Evolutionary conservation across 1,140 invertebrate species (phyloP), one percentile per base, ranked within the genome.

Genomic region (Diprion similis): DNA sequence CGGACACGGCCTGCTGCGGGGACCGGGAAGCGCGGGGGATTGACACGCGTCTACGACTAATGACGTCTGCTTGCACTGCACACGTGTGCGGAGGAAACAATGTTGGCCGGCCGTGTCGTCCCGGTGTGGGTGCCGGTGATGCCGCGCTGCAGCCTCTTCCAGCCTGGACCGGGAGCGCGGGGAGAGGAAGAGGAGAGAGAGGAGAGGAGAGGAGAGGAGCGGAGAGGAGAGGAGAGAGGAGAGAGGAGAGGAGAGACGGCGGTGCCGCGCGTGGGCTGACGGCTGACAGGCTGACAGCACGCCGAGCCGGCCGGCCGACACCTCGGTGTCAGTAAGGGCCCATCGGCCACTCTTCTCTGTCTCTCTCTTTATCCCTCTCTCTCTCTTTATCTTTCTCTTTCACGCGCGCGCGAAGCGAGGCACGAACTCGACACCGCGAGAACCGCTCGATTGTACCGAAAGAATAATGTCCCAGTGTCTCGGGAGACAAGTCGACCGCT

Each of bases 201-300:
- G 67, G 66, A 72, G 46, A 72, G n/a, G 65, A 64, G 13, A 15
- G 70, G 73, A 9, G 11, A 59, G n/a, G 48, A 51, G 48, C 10
- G 15, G 48, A 51, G 48, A 51, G 48, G n/a, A 67, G 73, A 51
- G 10, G 15, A 59, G 51, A 59, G 51, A 9, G 10, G 51, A 59
- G 51, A 59, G 51, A 9, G 9, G 51, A 59, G 51, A 59, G 51
- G 64, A 7, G 71, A 72, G 71, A 76, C 75, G 80, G 74, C 84
- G 80, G 79, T 82, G 86, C 83, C 83, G 84, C 86, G 84, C 86
- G 86, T 87, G 84, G 86, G 86, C 84, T 85, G 86, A 87, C 84
- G 83, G 64, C 77, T 85, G 85, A 87, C 85, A 86, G 84, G 81
- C 81, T 86, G 84, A 85, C 85, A 84, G 84, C 78, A 71, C 76